These are phyloP conservation scores for Drosophila greeni DNA, from an alignment of 2,888 invertebrate species.

Conservation along the genomic window DNA sequence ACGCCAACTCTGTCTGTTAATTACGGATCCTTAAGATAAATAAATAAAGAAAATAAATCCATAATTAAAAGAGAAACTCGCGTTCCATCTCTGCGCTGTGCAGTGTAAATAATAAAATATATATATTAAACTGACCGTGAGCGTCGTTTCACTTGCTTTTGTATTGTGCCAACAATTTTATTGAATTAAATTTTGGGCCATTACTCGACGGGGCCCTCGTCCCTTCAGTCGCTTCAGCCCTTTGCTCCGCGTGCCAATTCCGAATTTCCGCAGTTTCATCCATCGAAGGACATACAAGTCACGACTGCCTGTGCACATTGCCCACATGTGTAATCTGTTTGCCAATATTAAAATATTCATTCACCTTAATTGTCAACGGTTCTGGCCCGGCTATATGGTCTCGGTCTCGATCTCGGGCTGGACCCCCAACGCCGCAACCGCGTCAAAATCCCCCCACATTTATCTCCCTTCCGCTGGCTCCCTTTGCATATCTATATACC, in stretches of 20 bases:
- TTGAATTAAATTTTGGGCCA: constrained; percentile 72
- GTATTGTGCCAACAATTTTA: constrained; percentile 68
- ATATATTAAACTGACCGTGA: constrained; percentile 8
- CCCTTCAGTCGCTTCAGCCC: constrained; percentile 8
- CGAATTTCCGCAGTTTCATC: constrained; percentile 17
- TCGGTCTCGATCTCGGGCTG: constrained; percentile 32
- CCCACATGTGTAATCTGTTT: constrained; percentile 73
- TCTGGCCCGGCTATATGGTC: constrained; percentile 22
- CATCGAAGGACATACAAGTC: constrained; percentile 38
- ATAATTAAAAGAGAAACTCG: constrained; percentile 35
- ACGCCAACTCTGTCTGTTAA: constrained; percentile 36
- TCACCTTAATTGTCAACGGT: constrained; percentile 73
- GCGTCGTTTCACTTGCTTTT: constrained; percentile 36
- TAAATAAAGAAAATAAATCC: constrained; percentile 11
- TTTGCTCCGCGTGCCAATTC: constrained; percentile 5
- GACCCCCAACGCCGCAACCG: constrained; percentile 49
- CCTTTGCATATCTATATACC: constrained; percentile 15
- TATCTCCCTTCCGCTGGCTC: constrained; percentile 19
- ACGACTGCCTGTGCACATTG: constrained; percentile 49
- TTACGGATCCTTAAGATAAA: constrained; percentile 36
- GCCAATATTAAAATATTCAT: constrained; percentile 74
- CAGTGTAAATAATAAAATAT: constrained; percentile 19
- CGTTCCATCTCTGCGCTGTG: constrained; percentile 36
- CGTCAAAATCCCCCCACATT: constrained; percentile 56
- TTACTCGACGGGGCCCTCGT: constrained; percentile 52